These are phyloP conservation scores for Rhinogobius similis DNA, from an alignment of 2,113 vertebrate genomes.

Conservation along the genomic window DNA sequence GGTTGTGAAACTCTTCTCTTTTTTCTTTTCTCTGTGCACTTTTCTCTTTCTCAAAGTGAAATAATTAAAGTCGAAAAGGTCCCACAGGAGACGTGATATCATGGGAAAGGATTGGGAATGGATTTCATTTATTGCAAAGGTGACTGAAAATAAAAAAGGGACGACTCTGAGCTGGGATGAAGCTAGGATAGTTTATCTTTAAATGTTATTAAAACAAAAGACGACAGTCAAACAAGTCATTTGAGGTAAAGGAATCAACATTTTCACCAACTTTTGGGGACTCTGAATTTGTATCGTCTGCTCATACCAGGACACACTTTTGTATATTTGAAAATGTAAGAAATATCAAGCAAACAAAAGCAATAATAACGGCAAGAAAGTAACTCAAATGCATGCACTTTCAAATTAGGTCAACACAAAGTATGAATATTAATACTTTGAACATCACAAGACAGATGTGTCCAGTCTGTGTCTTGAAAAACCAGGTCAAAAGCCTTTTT, in stretches of 20 bases:
- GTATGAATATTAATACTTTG: not conserved
- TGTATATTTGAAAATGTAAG: no score
- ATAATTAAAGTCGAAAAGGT: slow-evolving; percentile 22
- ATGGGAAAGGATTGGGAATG: slow-evolving; percentile 30
- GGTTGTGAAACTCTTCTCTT: not conserved
- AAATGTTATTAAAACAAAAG: slow-evolving; percentile 1
- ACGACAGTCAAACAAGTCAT: no score
- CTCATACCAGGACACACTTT: no score
- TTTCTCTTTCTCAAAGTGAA: slow-evolving; percentile 29
- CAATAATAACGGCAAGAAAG: not conserved
- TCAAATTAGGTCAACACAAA: not conserved
- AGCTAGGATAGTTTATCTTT: not conserved
- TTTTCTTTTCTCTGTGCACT: slow-evolving; percentile 4
- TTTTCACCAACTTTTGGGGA: no score
- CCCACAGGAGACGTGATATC: slow-evolving; percentile 22
- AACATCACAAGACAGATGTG: not conserved
- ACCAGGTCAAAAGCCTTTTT: slow-evolving; percentile 2
- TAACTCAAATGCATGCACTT: not conserved
- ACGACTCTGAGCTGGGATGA: not conserved
- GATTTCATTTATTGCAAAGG: slow-evolving; percentile 51
- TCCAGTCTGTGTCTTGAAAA: not conserved
- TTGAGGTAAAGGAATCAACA: no score
- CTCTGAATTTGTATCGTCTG: no score
- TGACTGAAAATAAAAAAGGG: slow-evolving; percentile 37
- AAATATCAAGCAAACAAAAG: not conserved